These are phyloP conservation scores for Chymomyza costata DNA, from an alignment of 1,140 invertebrate genomes.

Conservation along the genomic window DNA sequence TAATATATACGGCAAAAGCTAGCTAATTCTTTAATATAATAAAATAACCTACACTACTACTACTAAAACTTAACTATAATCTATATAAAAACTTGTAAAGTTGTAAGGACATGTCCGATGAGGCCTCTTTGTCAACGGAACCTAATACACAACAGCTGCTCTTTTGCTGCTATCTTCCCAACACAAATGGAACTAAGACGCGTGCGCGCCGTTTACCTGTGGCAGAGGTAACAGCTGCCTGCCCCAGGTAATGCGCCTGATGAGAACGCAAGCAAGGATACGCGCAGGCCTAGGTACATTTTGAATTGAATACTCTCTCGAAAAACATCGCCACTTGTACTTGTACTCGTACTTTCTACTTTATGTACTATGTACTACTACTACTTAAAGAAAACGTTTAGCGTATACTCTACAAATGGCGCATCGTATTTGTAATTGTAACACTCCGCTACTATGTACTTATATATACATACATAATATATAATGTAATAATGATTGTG, in stretches of 20 bases:
- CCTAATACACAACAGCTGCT: constrained; percentile 11
- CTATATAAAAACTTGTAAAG: constrained; percentile 15
- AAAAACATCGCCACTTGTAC: constrained; percentile 43
- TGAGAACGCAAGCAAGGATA: constrained; percentile 14
- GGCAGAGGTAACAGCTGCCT: constrained; percentile 18
- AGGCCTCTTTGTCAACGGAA: no score
- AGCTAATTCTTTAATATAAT: neutral
- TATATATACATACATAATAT: constrained; percentile 36
- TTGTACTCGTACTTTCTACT: no score
- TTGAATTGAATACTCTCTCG: constrained; percentile 14
- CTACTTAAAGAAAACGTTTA: constrained; percentile 48
- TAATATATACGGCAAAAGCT: no score
- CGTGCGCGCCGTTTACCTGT: constrained; percentile 14
- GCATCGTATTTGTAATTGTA: no score
- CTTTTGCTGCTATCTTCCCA: neutral
- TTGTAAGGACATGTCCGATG: neutral
- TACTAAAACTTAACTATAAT: constrained; percentile 25
- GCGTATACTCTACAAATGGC: constrained; percentile 51
- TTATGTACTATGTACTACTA: constrained; percentile 34
- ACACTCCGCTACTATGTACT: no score
- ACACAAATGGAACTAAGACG: constrained; percentile 26
- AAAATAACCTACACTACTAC: no score
- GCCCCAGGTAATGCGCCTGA: constrained; percentile 17
- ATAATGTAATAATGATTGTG: constrained; percentile 47
- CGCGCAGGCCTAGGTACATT: constrained; percentile 52